Percentiles rank a stretch among this genome's conserved stretches.
These are phyloP conservation scores for Cyclopterus lumpus DNA, from an alignment of 2,797 vertebrate genomes.

Conservation along the genomic window DNA sequence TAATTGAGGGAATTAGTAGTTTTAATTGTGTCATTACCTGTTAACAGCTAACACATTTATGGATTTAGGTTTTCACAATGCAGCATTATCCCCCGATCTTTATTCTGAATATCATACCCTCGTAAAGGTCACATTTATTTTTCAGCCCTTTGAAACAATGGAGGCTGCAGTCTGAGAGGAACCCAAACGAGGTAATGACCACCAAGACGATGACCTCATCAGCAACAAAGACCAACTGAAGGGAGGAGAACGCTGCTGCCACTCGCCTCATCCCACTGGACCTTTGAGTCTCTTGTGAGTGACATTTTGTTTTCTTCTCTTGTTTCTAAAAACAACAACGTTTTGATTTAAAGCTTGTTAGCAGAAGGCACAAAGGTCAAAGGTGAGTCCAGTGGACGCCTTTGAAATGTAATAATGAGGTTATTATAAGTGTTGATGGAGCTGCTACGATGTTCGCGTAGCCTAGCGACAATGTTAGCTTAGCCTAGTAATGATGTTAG, in stretches of 20 bases:
- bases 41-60: too few relatives aligned
- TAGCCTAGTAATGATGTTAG: too few relatives aligned
- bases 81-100: too few relatives aligned
- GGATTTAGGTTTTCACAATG: too few relatives aligned
- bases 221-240: slow-evolving; percentile 44
- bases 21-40: too few relatives aligned
- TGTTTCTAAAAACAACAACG: not conserved
- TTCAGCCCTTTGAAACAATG: not conserved
- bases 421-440: too few relatives aligned
- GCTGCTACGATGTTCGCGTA: too few relatives aligned
- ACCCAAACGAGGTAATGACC: slow-evolving; percentile 5
- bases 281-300: not conserved
- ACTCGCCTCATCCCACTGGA: not conserved
- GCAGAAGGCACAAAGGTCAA: not conserved
- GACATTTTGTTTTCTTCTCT: not conserved
- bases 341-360: not conserved
- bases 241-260: not conserved
- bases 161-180: not conserved
- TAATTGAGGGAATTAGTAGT: too few relatives aligned
- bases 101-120: too few relatives aligned
- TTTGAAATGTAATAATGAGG: too few relatives aligned
- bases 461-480: too few relatives aligned
- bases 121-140: too few relatives aligned
- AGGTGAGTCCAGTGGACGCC: not conserved
- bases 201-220: slow-evolving; percentile 19